Base-by-base conservation (phyloP, 1,140 invertebrate species). In the Episyrphus balteatus region DNA sequence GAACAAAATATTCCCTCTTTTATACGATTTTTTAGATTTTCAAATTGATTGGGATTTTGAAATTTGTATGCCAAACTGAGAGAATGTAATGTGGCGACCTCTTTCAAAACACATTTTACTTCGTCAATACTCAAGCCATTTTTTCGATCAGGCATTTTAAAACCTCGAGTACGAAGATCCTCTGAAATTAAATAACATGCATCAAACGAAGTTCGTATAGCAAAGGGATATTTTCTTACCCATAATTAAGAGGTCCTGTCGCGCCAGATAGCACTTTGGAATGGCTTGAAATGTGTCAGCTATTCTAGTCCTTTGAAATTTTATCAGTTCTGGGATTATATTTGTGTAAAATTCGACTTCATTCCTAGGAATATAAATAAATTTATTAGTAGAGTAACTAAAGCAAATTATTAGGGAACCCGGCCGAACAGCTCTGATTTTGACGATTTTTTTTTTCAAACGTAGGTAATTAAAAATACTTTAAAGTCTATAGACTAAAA, bases 321-420 rank as follows among this genome's bases (percentile, higher is more conserved):
- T 65, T 0, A 75, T 54, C 3, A 84, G 51, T 2, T 75, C 72
- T 18, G 81, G 80, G 73, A 81, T 78, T 8, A 83, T 80, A 46
- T 76, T 71, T 14, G 74, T 82, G 52, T 84, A 83, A 56, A 84
- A 83, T 2, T 76, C 76, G 5, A 83, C 79, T 58, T 83, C 82
- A 49, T 83, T 84, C 49, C 76, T 76, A 34, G 30, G 15, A 40
- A 45, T n/a, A 42, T 38, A 26, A 47, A 21, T 36, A 26, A 3
- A 8, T 26, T 26, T 26, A 5, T 26, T 26, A 26, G 3, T 26
- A 8, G 21, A 5, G 21, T 26, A 8, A 26, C 8, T 26, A 26
- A 26, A 26, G 21, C n/a, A n/a, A n/a, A n/a, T n/a, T n/a, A n/a
- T n/a, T n/a, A n/a, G n/a, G n/a, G n/a, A n/a, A n/a, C n/a, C n/a